These are phyloP conservation scores for Heteromormyrus szaboi DNA, from an alignment of 2,797 vertebrate genomes.

Conservation along the genomic window DNA sequence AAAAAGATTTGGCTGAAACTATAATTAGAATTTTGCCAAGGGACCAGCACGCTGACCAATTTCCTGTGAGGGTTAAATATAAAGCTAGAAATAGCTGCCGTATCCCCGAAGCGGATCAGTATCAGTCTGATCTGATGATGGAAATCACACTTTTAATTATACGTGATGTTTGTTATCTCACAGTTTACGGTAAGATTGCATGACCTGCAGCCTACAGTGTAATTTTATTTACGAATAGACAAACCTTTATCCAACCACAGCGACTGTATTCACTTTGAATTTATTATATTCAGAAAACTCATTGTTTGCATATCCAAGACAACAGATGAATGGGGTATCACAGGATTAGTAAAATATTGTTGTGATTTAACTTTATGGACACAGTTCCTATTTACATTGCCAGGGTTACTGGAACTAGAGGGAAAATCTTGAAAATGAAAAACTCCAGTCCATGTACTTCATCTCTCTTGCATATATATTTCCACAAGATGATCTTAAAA, in stretches of 20 bases:
- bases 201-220: not conserved
- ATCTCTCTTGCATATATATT: slow-evolving; percentile 23
- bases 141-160: slow-evolving; percentile 11
- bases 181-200: not conserved
- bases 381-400: slow-evolving; percentile 35
- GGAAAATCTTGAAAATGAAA: slow-evolving; percentile 24
- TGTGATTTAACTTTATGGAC: slow-evolving; percentile 22
- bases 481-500: slow-evolving; percentile 30
- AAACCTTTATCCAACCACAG: slow-evolving; percentile 3
- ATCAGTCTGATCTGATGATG: slow-evolving; percentile 9
- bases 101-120: slow-evolving; percentile 34
- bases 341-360: slow-evolving; percentile 40
- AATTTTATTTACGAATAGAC: not conserved
- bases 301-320: slow-evolving; percentile 33
- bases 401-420: slow-evolving; percentile 37
- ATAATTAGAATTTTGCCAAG: slow-evolving; percentile 37
- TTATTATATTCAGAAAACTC: slow-evolving; percentile 22
- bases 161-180: not conserved
- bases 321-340: slow-evolving; percentile 42
- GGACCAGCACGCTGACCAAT: slow-evolving; percentile 19
- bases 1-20: slow-evolving; percentile 31
- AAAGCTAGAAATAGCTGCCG: slow-evolving; percentile 35
- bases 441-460: slow-evolving; percentile 20
- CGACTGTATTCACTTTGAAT: slow-evolving; percentile 14
- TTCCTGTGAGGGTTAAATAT: slow-evolving; percentile 32